Evolutionary conservation across 2,888 invertebrate genomes (phyloP), one percentile per base, ranked within the genome.

Genomic region (Omphaloscelis lunosa): DNA sequence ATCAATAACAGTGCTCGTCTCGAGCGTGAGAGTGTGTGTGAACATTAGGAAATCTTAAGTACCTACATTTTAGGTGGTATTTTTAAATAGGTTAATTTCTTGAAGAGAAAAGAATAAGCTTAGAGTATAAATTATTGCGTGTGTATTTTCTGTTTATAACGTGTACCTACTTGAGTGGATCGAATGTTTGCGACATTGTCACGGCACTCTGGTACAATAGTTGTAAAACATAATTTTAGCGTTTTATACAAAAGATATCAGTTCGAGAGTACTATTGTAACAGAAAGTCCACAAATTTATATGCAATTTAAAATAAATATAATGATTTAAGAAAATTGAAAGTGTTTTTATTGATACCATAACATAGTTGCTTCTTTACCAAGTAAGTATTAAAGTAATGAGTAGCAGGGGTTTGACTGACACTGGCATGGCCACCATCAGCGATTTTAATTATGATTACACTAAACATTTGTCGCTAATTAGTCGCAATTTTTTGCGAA

Each of bases 251-350:
- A 95, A 91, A 85, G 90, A 95, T 96, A 95, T 95, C 95, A 95
- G 92, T 94, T 93, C 90, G 94, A 95, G 94, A 95, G 93, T 95
- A 96, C 95, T 96, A 96, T 96, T 96, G 95, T 96, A 95, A 96
- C 96, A 95, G 96, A 94, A 96, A 96, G 96, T 96, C 96, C 96
- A 96, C 96, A 96, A 95, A 96, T 96, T 96, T 96, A 95, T 96
- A 96, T 96, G 96, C 96, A 96, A 95, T 95, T 95, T 94, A 96
- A 96, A 95, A 93, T 96, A 96, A 96, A 95, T 96, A 95, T 94
- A 95, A 95, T 96, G 95, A 96, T 95, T 95, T 96, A 96, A 96
- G 96, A 94, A 89, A 89, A 86, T 71, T 80, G 87, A 82, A 41
- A 77, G 89, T 90, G 91, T 93, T 94, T 93, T 94, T 86, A 89